Evolutionary conservation across 2,113 vertebrate species (phyloP).

Genomic region (Chitala chitala): DNA sequence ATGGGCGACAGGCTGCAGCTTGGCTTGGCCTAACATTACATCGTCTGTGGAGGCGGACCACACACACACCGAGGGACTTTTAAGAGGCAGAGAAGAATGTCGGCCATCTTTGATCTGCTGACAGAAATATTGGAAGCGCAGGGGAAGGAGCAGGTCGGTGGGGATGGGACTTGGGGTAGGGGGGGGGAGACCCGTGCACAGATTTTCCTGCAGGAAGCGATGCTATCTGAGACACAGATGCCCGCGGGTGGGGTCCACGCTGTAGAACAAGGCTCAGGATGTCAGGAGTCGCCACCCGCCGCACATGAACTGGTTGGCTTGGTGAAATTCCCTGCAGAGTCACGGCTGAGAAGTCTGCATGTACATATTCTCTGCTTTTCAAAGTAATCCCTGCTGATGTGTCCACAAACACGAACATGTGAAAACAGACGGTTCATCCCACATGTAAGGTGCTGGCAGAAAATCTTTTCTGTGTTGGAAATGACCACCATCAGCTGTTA

Average conservation of each 20-base stretch:
- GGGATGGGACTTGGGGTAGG: too few relatives aligned
- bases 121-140: conserved; percentile 32
- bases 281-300: background rate
- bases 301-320: background rate
- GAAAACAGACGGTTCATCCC: too few relatives aligned
- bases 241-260: conserved; percentile 3
- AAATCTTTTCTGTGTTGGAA: too few relatives aligned
- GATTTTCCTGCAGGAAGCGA: conserved; percentile 2
- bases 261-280: background rate
- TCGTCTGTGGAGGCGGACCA: conserved; percentile 46
- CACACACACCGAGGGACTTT: conserved; percentile 45
- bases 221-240: conserved; percentile 36
- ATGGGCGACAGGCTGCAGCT: conserved; percentile 34
- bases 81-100: conserved; percentile 43
- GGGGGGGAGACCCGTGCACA: background rate
- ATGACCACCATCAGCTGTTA: too few relatives aligned
- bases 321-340: too few relatives aligned
- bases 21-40: conserved; percentile 28
- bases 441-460: too few relatives aligned
- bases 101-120: conserved; percentile 44
- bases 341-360: too few relatives aligned
- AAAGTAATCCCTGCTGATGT: too few relatives aligned
- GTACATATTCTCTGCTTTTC: too few relatives aligned
- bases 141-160: conserved; percentile 8
- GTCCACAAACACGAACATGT: too few relatives aligned